Evolutionary conservation across 2,888 invertebrate genomes (phyloP), one percentile per base, ranked within the genome.

Genomic region (Troides helena): DNA sequence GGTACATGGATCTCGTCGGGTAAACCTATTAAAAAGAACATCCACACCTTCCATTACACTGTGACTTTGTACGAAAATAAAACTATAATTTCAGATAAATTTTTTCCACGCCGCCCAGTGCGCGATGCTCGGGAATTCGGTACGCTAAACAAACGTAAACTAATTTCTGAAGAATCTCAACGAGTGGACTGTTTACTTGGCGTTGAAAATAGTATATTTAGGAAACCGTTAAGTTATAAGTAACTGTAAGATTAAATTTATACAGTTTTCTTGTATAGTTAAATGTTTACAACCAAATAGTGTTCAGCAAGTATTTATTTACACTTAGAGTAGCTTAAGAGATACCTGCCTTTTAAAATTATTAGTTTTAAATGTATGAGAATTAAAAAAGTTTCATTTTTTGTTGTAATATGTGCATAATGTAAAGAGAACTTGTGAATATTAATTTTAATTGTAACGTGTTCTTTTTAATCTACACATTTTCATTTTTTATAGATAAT

Each of bases 51-150:
- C 62, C 57, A 62, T 59, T 66, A 70, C 66, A 63, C 62, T 59
- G 62, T 62, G 70, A 70, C 62, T 61, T 62, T 46, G 66, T 53
- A 70, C 70, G 66, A 63, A 70, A 70, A 70, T 70, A 70, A 66
- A 70, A 70, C 70, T 70, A 59, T 70, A 58, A 70, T 70, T 62
- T 70, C 66, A 62, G 39, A 70, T 70, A 66, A 46, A 14, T 70
- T 70, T 66, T 61, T 50, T 62, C 63, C 59, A 57, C 65, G 46
- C 43, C 30, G 59, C 62, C 58, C 66, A 66, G 25, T 62, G 59
- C 65, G n/a, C 62, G 62, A 56, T 66, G 62, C 66, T 66, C 70
- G 43, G 39, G 66, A 58, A 66, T 66, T 39, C 62, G 36, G 70
- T 50, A 62, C 50, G 21, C 58, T 62, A 66, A 69, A 70, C 69